A percentile compares a stretch with the other conserved stretches of the same genome.
phyloP scores from a whole-genome alignment of 2,888 invertebrate species.

The Pristionchus entomophagus region DNA sequence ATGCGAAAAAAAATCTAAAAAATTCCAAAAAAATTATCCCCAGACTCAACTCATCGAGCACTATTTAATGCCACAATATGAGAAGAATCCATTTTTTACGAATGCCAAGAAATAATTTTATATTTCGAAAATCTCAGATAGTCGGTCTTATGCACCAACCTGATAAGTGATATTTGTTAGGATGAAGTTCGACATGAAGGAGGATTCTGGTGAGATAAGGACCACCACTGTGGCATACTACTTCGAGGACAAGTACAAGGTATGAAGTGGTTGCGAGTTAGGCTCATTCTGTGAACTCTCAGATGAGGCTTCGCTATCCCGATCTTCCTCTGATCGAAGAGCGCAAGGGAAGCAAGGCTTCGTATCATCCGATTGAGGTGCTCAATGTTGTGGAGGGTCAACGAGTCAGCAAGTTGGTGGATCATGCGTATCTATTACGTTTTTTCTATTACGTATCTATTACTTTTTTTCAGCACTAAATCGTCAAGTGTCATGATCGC shows the following conservation, averaged over 20 bases:
- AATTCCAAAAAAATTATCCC: too few species aligned
- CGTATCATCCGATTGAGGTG: constrained; percentile 50
- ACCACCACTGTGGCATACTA: background rate
- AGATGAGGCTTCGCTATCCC: constrained; percentile 35
- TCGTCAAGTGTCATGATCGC: constrained; percentile 47
- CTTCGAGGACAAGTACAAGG: constrained; percentile 37
- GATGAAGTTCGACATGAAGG: constrained; percentile 7
- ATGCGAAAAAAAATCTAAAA: too few species aligned
- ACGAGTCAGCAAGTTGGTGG: constrained; percentile 50
- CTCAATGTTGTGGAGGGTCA: constrained; percentile 51
- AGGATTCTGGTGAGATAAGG: background rate
- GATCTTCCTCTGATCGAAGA: constrained; percentile 30
- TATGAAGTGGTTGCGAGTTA: background rate
- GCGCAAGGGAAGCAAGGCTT: background rate
- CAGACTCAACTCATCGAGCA: too few species aligned
- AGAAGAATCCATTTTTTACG: too few species aligned
- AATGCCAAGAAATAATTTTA: too few species aligned
- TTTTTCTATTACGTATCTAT: too few species aligned
- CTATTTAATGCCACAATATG: too few species aligned
- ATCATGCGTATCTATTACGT: too few species aligned
- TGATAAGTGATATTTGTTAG: too few species aligned
- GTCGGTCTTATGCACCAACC: too few species aligned
- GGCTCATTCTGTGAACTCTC: background rate
- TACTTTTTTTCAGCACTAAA: too few species aligned
- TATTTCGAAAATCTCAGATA: too few species aligned